Percentiles rank a stretch among this genome's conserved stretches.
Evolutionary conservation across 2,113 vertebrate genomes (phyloP).

Genomic region (Passer domesticus): DNA sequence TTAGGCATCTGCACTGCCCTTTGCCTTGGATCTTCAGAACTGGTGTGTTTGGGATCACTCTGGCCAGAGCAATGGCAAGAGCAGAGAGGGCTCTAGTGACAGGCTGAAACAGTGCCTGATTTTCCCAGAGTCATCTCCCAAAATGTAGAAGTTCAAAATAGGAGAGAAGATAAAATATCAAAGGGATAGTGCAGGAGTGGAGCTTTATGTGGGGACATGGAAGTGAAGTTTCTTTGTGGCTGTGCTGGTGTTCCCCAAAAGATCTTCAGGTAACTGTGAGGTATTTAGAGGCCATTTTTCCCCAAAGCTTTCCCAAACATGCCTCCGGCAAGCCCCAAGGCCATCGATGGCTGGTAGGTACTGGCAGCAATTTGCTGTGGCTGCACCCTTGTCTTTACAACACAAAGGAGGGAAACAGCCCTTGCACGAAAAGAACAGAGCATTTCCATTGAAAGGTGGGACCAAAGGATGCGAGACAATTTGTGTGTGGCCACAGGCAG

Average conservation of each 20-base stretch:
- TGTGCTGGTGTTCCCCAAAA: background rate
- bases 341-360: background rate
- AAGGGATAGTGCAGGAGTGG: background rate
- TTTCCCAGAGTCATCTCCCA: background rate
- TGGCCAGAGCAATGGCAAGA: background rate
- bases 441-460: background rate
- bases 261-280: background rate
- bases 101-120: background rate
- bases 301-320: background rate
- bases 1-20: background rate
- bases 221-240: background rate
- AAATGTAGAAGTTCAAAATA: background rate
- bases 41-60: background rate
- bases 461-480: background rate
- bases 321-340: background rate
- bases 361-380: background rate
- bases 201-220: background rate
- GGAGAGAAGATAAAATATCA: background rate
- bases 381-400: background rate
- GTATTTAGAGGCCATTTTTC: background rate
- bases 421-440: fast-evolving
- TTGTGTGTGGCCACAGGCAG: constrained; percentile 27
- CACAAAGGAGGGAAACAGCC: background rate
- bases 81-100: background rate
- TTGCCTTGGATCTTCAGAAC: background rate